A percentile compares a stretch with the other conserved stretches of the same genome.
Conservation (phyloP, 2,113 vertebrate species). For the Saguinus imperator region DNA sequence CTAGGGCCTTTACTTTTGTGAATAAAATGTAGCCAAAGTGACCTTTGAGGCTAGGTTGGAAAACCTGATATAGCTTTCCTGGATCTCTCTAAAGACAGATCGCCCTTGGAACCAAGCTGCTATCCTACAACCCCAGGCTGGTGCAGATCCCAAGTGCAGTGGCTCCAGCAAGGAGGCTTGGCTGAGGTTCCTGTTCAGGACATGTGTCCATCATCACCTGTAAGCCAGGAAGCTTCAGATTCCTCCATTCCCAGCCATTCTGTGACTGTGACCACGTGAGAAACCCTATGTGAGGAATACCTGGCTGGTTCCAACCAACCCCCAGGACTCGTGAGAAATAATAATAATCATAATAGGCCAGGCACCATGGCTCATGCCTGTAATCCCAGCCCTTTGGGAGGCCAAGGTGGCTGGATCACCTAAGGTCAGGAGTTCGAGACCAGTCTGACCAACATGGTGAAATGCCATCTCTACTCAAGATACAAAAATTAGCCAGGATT, state of each 20-base stretch:
- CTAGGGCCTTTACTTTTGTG: neutral
- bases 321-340: accelerated
- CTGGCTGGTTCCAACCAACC: accelerated
- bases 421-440: too few relatives aligned
- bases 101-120: neutral
- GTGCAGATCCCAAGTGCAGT: accelerated
- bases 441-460: too few relatives aligned
- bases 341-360: too few relatives aligned
- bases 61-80: accelerated
- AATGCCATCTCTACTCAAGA: too few relatives aligned
- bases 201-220: accelerated
- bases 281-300: neutral
- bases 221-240: neutral
- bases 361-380: too few relatives aligned
- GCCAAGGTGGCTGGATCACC: too few relatives aligned
- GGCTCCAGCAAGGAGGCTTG: neutral
- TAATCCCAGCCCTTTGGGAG: too few relatives aligned
- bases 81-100: too few relatives aligned
- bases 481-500: too few relatives aligned
- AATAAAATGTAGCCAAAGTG: neutral
- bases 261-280: accelerated
- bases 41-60: accelerated
- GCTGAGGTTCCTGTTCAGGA: neutral
- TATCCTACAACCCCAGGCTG: accelerated
- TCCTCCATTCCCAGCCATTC: neutral